Conservation (phyloP, 2,888 invertebrate genomes). For the Hemicrepidius hirtus region DNA sequence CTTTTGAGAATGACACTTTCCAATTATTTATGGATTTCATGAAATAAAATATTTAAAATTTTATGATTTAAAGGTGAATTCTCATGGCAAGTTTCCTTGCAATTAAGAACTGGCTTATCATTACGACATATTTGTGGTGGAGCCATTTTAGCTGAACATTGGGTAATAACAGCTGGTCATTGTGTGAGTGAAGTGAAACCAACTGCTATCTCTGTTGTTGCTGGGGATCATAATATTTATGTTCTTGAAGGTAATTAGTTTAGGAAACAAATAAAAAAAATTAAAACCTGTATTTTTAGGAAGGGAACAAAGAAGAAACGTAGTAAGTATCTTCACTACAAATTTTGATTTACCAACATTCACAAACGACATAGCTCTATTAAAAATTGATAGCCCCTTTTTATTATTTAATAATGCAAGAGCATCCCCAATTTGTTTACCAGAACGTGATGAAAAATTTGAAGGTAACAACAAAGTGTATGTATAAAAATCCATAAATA, state of each 20-base stretch:
- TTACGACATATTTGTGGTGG: conserved; percentile 62
- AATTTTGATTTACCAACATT: conserved; percentile 59
- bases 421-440: conserved; percentile 59
- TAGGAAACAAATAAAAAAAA: neutral
- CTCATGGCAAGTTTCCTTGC: conserved; percentile 63
- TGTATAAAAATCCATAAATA: neutral
- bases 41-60: too few relatives aligned
- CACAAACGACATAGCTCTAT: conserved; percentile 60
- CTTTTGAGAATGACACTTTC: too few relatives aligned
- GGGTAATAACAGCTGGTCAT: conserved; percentile 63
- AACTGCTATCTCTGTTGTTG: conserved; percentile 54
- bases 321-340: conserved; percentile 52
- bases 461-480: conserved; percentile 41
- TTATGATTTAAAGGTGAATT: too few relatives aligned
- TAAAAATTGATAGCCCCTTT: conserved; percentile 57
- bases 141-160: conserved; percentile 57
- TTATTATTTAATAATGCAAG: conserved; percentile 42
- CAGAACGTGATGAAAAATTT: conserved; percentile 57
- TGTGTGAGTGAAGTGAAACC: conserved; percentile 56
- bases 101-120: conserved; percentile 49
- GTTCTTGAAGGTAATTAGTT: conserved; percentile 56
- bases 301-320: conserved; percentile 57
- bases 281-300: conserved; percentile 44
- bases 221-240: conserved; percentile 60
- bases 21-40: too few relatives aligned